phyloP scores from a whole-genome alignment of 1,140 invertebrate species.

The Microvelia longipes region DNA sequence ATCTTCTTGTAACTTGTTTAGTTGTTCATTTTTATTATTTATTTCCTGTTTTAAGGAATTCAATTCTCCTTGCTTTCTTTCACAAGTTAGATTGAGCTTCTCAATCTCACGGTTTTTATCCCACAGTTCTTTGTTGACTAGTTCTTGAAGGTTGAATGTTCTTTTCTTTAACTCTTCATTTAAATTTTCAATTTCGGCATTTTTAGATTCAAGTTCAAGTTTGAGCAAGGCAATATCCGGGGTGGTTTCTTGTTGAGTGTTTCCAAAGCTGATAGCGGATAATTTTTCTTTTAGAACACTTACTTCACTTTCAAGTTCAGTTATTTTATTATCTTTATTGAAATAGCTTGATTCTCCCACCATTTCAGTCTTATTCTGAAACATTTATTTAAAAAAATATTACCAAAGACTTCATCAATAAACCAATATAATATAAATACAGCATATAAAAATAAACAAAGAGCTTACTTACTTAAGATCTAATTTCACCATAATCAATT shows the following conservation, averaged over 20 bases:
- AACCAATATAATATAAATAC: too few relatives aligned
- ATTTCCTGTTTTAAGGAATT: slow-evolving; percentile 3
- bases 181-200: slow-evolving; percentile 34
- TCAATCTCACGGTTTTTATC: slow-evolving; percentile 54
- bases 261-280: background rate
- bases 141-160: slow-evolving; percentile 40
- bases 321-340: slow-evolving; percentile 3
- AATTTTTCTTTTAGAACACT: background rate
- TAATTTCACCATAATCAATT: too few relatives aligned
- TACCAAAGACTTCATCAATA: too few relatives aligned
- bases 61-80: slow-evolving; percentile 26
- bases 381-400: too few relatives aligned
- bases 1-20: slow-evolving; percentile 4
- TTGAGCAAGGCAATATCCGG: background rate
- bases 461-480: too few relatives aligned
- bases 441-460: too few relatives aligned
- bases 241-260: background rate
- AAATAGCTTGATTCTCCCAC: background rate
- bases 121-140: slow-evolving; percentile 53
- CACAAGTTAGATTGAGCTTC: slow-evolving; percentile 32
- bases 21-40: slow-evolving; percentile 1
- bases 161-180: slow-evolving; percentile 41
- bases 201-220: slow-evolving; percentile 1
- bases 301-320: slow-evolving; percentile 3
- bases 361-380: background rate